These are phyloP conservation scores for Acleris sparsana DNA, from an alignment of 2,888 invertebrate species.

Conservation along the genomic window DNA sequence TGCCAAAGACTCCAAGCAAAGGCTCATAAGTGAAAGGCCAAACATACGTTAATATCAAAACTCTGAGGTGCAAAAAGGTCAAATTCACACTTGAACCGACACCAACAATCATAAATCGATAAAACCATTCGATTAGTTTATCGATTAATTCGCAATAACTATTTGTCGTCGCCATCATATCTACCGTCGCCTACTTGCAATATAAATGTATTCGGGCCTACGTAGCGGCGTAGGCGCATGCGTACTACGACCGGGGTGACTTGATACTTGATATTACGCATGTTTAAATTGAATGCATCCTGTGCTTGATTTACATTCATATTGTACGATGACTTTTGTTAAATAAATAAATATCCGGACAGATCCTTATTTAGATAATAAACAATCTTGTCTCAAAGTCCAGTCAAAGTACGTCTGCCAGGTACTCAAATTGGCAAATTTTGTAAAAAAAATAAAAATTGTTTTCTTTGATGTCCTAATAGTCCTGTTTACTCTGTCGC, in stretches of 20 bases:
- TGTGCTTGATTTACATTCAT: no score
- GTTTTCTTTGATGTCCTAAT: no score
- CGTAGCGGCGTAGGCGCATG: constrained; percentile 71
- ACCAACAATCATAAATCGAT: constrained; percentile 22
- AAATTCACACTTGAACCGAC: constrained; percentile 5
- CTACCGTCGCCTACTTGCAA: constrained; percentile 74
- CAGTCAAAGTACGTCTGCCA: no score
- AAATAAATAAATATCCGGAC: no score
- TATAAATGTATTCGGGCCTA: constrained; percentile 77
- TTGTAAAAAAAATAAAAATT: no score
- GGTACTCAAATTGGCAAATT: no score
- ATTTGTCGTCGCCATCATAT: constrained; percentile 77
- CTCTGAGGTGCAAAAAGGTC: neutral
- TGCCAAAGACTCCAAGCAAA: no score
- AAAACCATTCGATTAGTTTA: constrained; percentile 43
- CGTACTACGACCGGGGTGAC: constrained; percentile 48
- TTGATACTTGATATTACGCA: constrained; percentile 61
- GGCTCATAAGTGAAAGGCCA: neutral
- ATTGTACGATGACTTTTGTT: no score
- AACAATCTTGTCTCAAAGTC: no score
- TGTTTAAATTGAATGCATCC: neutral
- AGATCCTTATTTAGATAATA: no score
- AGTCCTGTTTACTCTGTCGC: no score
- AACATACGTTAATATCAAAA: neutral
- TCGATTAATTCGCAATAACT: constrained; percentile 79